phyloP scores from a whole-genome alignment of 37 sponge, comb jelly and placozoan genomes.

The Diacarnus erythraeanus region DNA sequence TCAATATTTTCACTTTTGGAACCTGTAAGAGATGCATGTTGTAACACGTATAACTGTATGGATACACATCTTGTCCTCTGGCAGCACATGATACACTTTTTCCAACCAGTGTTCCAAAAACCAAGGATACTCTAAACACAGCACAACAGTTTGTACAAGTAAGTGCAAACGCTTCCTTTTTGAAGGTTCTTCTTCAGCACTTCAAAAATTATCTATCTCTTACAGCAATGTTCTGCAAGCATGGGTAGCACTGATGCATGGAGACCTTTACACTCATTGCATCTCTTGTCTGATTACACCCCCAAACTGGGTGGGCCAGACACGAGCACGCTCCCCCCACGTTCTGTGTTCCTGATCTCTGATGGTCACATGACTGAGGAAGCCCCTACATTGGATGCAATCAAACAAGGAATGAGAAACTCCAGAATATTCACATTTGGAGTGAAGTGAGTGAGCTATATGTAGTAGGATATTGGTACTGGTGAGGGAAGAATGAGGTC shows the following conservation, averaged over 20 bases:
- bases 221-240: constrained; percentile 43
- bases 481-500: no score
- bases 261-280: constrained; percentile 71
- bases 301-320: constrained; percentile 32
- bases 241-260: constrained; percentile 85
- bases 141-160: constrained; percentile 77
- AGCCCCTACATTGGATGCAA: constrained; percentile 60
- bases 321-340: constrained; percentile 71
- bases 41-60: background rate
- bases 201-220: background rate
- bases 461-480: no score
- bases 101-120: constrained; percentile 69
- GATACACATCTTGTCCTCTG: background rate
- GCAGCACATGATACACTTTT: constrained; percentile 74
- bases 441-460: constrained; percentile 57
- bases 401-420: constrained; percentile 33
- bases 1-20: constrained; percentile 85
- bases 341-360: constrained; percentile 82
- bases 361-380: constrained; percentile 94
- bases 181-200: background rate
- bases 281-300: constrained; percentile 43
- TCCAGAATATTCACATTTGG: constrained; percentile 79
- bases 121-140: constrained; percentile 69
- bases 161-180: no score
- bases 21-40: constrained; percentile 35